Base-by-base conservation (phyloP, 1,140 invertebrate genomes). In the Holcopasites calliopsidis region DNA sequence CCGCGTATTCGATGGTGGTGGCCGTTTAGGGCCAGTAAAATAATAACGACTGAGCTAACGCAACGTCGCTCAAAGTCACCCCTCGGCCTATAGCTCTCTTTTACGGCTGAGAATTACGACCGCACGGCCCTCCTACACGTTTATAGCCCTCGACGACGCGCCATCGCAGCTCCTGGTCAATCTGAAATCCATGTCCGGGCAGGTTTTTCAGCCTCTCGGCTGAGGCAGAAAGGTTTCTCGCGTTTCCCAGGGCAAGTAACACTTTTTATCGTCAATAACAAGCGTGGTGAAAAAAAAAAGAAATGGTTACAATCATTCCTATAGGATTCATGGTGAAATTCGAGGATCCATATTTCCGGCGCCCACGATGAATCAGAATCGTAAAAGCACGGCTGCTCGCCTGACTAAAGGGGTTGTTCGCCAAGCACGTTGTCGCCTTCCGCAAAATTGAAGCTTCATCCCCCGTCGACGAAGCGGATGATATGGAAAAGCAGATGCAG, bases 21-120 rank as follows among this genome's bases (percentile, higher is more conserved):
- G 80, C 61, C 81, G 76, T 88, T 88, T 85, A 85, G 74, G 73
- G 85, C 80, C 82, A 88, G 80, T 89, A 87, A 89, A 89, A 89
- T 83, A 83, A 87, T 89, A 89, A 89, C 85, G 86, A 85, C 83
- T 71, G 18, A 44, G 57, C 33, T 82, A 80, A 81, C 77, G 76
- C 77, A 60, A 35, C 42, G 26, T 35, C 65, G 69, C 76, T 64
- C 85, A 72, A 79, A 80, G 68, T 83, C 72, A 79, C 58, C 70
- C 73, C 58, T 54, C 64, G 28, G 55, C 66, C 42, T 69, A 50
- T 66, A 33, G 50, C 77, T 79, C 72, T 75, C 81, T 88, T 89
- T 89, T 88, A 89, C 83, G 79, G 62, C 72, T 66, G 49, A 68
- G 84, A 88, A 89, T 88, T 86, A 88, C 77, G 76, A 83, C 77